Base-by-base conservation (phyloP, 2,888 invertebrate species). In the Ommatoiulus sabulosus region DNA sequence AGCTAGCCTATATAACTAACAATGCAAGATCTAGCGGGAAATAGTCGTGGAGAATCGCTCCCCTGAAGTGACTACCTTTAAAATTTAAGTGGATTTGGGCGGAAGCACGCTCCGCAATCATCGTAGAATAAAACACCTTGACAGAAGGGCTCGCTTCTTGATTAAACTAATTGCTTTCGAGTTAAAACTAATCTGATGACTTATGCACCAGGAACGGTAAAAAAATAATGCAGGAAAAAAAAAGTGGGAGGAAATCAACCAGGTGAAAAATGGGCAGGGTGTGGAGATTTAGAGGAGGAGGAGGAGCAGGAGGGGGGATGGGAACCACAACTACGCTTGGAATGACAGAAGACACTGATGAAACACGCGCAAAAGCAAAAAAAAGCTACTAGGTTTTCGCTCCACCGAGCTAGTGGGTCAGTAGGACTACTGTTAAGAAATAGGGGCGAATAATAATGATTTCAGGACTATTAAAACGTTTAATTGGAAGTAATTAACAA, bases 21-120 rank as follows among this genome's bases (percentile, higher is more conserved):
- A 57, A 57, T n/a, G 57, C 57, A 57, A 57, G 0, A 57, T 57
- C 57, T 57, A 57, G 57, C 57, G 57, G 57, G 57, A n/a, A 57
- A 57, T 57, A 57, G 57, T 57, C 57, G 57, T 57, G 57, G n/a
- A 57, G 57, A 57, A 57, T n/a, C n/a, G 57, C 57, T 57, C 57
- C 57, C 4, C 57, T n/a, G 57, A 57, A 57, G 57, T 57, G 57
- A 8, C 57, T 57, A 57, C 57, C 57, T 57, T 35, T 57, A 57
- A 57, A 57, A 57, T 57, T 57, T 57, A 57, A 57, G 57, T 57
- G 57, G 57, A 57, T 0, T 57, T n/a, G 57, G 57, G 57, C 57
- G 57, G 57, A 57, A 57, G 57, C 57, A 57, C 57, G 57, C 57
- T 57, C 57, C 57, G 57, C 57, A 57, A n/a, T 57, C 17, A 57